These are phyloP conservation scores for Crossaster papposus DNA, from an alignment of 53 echinoderm and acorn worm species.

Conservation along the genomic window DNA sequence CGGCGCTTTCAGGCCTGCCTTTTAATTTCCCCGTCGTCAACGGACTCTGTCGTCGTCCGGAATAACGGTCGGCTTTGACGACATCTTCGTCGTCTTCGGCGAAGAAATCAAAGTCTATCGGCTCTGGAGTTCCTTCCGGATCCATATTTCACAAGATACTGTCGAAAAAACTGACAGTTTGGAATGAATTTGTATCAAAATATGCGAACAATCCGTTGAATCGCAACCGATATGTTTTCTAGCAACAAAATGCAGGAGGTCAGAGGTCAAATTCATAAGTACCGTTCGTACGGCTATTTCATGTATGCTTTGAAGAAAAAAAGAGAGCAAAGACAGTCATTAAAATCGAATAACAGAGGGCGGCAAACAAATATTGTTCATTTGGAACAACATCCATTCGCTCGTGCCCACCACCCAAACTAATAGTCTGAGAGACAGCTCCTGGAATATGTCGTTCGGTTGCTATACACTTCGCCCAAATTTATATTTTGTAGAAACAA, in stretches of 20 bases:
- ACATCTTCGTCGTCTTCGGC: slow-evolving; percentile 64
- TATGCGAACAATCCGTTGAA: neutral
- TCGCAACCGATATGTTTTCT: slow-evolving; percentile 45
- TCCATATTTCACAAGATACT: slow-evolving; percentile 38
- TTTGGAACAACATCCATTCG: neutral
- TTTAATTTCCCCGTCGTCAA: slow-evolving; percentile 20
- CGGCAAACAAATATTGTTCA: neutral
- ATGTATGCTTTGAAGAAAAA: neutral
- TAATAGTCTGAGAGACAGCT: too few relatives aligned
- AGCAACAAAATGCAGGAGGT: slow-evolving; percentile 52
- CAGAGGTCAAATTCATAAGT: slow-evolving; percentile 28
- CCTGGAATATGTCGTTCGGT: too few relatives aligned
- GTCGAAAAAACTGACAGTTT: neutral
- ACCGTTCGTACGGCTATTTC: neutral
- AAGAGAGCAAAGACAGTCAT: neutral
- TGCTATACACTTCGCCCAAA: too few relatives aligned
- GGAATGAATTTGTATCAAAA: neutral
- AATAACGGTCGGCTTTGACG: slow-evolving; percentile 28
- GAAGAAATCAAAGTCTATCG: slow-evolving; percentile 94
- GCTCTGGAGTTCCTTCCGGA: slow-evolving; percentile 60
- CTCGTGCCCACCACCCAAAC: too few relatives aligned
- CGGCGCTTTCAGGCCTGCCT: slow-evolving; percentile 51
- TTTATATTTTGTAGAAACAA: too few relatives aligned
- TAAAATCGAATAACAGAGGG: neutral
- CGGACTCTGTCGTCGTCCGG: slow-evolving; percentile 36